phyloP scores from a whole-genome alignment of 2,113 vertebrate species.

The Ariopsis seemanni region DNA sequence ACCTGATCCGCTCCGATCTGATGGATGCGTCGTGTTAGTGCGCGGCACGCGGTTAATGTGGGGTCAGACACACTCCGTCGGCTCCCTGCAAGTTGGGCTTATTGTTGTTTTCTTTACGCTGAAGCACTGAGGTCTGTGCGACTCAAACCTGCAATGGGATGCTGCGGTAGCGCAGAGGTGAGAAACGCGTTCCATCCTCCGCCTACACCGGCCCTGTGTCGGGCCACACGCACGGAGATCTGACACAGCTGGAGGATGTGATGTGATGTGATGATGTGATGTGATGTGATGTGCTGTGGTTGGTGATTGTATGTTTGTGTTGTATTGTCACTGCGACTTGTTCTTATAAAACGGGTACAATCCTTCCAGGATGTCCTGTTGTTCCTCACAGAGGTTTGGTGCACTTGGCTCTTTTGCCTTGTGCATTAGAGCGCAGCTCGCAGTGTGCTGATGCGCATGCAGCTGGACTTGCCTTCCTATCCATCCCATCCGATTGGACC shows the following conservation, averaged over 20 bases:
- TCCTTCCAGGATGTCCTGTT: conserved; percentile 59
- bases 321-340: conserved; percentile 12
- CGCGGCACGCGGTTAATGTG: conserved; percentile 56
- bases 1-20: conserved; percentile 17
- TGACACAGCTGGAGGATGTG: neutral
- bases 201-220: neutral
- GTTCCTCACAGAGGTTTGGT: neutral
- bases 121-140: conserved; percentile 62
- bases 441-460: conserved; percentile 12
- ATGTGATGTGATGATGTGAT: neutral
- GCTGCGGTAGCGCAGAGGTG: conserved; percentile 80
- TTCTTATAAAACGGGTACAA: conserved; percentile 51
- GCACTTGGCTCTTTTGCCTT: neutral
- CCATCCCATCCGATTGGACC: neutral
- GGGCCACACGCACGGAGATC: neutral
- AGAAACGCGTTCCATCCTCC: conserved; percentile 49
- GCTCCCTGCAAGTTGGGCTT: conserved; percentile 62
- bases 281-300: neutral
- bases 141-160: conserved; percentile 77
- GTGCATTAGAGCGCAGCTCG: neutral
- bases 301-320: neutral
- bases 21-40: conserved; percentile 38
- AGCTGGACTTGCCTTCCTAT: neutral
- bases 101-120: conserved; percentile 65
- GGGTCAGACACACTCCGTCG: conserved; percentile 57